Conservation (phyloP, 2,113 vertebrate genomes). For the Leucopternis melanops region DNA sequence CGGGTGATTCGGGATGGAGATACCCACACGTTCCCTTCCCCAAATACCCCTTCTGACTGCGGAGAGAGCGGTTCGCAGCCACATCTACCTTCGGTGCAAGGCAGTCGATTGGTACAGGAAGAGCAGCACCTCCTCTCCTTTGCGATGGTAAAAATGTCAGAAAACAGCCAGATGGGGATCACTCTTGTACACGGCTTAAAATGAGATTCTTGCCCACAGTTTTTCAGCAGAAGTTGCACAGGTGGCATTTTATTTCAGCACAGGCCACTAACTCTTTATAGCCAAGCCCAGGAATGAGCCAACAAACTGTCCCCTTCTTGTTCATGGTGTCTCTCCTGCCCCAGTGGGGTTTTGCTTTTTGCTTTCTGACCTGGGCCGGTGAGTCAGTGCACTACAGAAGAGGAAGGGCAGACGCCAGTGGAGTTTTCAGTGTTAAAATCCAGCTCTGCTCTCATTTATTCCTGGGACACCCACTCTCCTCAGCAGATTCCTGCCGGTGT, state of each 20-base stretch:
- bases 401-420: not conserved
- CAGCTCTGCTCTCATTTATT: not conserved
- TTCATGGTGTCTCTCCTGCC: not conserved
- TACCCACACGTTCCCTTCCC: too few species aligned
- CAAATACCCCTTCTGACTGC: not conserved
- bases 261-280: not conserved
- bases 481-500: not conserved
- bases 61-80: accelerated
- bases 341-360: too few species aligned
- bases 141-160: not conserved
- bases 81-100: not conserved
- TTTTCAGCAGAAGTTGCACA: not conserved
- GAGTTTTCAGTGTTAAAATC: not conserved
- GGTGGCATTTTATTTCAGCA: not conserved
- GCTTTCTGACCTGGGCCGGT: not conserved
- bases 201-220: too few species aligned
- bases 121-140: not conserved
- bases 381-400: too few species aligned
- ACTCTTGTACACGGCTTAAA: not conserved
- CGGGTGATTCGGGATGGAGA: accelerated
- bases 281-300: not conserved
- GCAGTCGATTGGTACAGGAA: accelerated
- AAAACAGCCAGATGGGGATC: not conserved
- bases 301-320: too few species aligned
- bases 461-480: not conserved